Conservation (phyloP, 2,113 vertebrate genomes). For the Dipodomys stephensi region DNA sequence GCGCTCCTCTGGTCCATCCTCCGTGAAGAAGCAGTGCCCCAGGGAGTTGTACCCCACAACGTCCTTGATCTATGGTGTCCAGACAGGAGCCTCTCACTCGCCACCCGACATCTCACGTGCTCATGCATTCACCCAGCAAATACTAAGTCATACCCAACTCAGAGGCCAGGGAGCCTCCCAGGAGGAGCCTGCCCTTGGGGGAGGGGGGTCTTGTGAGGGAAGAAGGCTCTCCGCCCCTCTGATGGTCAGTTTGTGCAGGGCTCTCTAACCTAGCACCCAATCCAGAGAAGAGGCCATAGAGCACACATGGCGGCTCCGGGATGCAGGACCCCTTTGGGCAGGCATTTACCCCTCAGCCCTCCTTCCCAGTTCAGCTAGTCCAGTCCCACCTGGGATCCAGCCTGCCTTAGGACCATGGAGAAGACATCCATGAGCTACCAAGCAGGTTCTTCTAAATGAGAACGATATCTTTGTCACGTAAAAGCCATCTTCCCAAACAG, state of each 20-base stretch:
- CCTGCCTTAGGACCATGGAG: background rate
- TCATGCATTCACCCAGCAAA: background rate
- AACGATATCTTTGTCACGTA: background rate
- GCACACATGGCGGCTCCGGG: too few relatives aligned
- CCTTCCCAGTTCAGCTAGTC: background rate
- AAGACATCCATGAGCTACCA: too few relatives aligned
- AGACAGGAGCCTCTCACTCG: background rate
- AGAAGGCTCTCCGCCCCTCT: background rate
- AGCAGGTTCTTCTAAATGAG: background rate
- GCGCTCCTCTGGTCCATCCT: slow-evolving; percentile 97
- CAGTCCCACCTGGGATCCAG: background rate
- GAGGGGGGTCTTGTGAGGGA: background rate
- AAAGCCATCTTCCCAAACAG: background rate
- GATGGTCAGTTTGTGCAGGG: too few relatives aligned
- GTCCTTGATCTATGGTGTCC: slow-evolving; percentile 91
- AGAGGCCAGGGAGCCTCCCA: background rate
- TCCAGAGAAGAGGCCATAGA: too few relatives aligned
- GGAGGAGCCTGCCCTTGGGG: too few relatives aligned
- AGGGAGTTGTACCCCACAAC: slow-evolving; percentile 94
- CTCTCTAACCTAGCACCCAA: too few relatives aligned
- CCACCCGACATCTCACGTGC: fast-evolving
- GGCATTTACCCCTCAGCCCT: too few relatives aligned
- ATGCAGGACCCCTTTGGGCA: background rate
- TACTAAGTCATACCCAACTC: too few relatives aligned
- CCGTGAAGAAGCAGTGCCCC: slow-evolving; percentile 98